Conservation (phyloP, 2,797 vertebrate genomes). For the Sebastiscus albofasciatus region DNA sequence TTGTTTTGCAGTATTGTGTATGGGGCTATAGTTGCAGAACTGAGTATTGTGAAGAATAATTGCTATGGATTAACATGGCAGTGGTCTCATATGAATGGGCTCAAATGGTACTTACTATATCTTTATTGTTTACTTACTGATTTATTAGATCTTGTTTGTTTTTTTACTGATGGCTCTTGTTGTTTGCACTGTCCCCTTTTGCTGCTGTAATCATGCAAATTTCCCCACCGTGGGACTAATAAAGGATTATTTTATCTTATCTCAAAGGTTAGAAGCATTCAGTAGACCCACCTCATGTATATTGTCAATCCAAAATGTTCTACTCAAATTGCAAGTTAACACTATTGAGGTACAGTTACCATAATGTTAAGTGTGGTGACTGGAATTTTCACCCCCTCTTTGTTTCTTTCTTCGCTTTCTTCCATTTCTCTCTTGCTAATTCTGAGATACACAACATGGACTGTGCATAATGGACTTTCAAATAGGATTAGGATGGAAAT, state of each 20-base stretch:
- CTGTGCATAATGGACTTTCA: conserved; percentile 20
- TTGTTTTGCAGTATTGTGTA: background rate
- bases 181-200: too few relatives aligned
- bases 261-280: background rate
- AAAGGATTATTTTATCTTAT: too few relatives aligned
- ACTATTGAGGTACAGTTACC: background rate
- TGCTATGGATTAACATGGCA: background rate
- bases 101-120: too few relatives aligned
- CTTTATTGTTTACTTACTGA: too few relatives aligned
- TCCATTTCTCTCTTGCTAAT: background rate
- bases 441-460: background rate
- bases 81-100: background rate
- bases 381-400: background rate
- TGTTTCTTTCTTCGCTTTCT: background rate
- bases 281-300: background rate
- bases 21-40: background rate
- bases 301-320: background rate
- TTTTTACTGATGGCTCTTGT: too few relatives aligned
- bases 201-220: too few relatives aligned
- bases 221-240: too few relatives aligned
- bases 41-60: background rate
- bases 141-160: too few relatives aligned
- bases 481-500: conserved; percentile 26
- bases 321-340: background rate
- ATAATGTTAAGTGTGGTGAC: background rate